These are phyloP conservation scores for Nothoprocta perdicaria DNA, from an alignment of 2,113 vertebrate species.

Conservation along the genomic window DNA sequence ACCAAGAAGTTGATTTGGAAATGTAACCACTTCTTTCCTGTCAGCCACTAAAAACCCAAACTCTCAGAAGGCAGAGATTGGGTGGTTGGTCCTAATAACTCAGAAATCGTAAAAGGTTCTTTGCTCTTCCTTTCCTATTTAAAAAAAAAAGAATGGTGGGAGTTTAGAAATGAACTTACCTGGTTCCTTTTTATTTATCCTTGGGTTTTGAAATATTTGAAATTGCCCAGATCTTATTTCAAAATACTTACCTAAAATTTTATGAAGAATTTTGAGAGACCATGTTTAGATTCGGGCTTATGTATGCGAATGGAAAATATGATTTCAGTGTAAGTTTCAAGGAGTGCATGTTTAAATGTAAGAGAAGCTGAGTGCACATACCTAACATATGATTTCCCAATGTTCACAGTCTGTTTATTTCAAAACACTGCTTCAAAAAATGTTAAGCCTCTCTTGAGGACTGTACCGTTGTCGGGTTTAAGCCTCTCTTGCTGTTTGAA, in stretches of 20 bases:
- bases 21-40: neutral
- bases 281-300: neutral
- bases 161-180: neutral
- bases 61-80: neutral
- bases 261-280: neutral
- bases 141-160: neutral
- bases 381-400: rapidly evolving
- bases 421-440: neutral
- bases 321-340: neutral
- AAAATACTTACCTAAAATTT: neutral
- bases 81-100: neutral
- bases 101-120: neutral
- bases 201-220: neutral
- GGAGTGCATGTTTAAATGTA: neutral
- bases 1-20: neutral
- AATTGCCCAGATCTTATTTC: neutral
- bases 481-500: neutral
- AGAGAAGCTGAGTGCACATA: neutral
- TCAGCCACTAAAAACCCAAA: neutral
- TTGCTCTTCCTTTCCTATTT: neutral
- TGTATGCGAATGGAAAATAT: neutral
- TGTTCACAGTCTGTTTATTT: neutral
- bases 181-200: neutral
- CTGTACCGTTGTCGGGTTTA: neutral
- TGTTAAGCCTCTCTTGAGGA: neutral